Base-by-base conservation (phyloP, 92 coral and sea anemone species). In the Galaxea fascicularis region DNA sequence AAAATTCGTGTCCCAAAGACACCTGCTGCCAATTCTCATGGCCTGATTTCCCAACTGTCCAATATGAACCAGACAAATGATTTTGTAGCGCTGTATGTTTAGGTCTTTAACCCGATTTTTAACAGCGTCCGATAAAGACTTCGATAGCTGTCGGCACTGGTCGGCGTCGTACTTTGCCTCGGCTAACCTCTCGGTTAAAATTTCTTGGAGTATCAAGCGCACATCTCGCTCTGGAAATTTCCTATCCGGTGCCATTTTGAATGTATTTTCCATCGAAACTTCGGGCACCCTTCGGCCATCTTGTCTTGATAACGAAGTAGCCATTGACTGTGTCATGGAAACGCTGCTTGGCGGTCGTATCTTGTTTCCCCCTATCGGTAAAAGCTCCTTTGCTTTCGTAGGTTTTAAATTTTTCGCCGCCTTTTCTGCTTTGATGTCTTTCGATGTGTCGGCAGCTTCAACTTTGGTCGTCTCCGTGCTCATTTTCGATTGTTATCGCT, bases 1-100 rank as follows among this genome's bases (percentile, higher is more conserved):
- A 67, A 82, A 82, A 58, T 62, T 87, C 21, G 89, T 82, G 62
- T 96, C 98, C 99, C 99, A 96, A 17, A 96, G 78, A 79, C 99
- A 96, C 11, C 99, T 94, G 65, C 99, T 96, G 1, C 98, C 99
- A 27, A 96, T 93, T 29, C 95, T 77, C 88, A 96, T 72, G 10
- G 93, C 92, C 30, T 96, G 98, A 41, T 91, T 90, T 17, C 93
- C 95, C 53, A 95, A n/a, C 77, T 95, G 98, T 27, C 99, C 99
- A 76, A 96, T 96, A 31, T 96, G 95, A 0, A 96, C 98, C 60
- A 96, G 57, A 15, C 95, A 89, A 35, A 96, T 87, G 21, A 96
- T 80, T 78, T 96, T 96, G 77, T 96, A 96, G 67, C 99, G 90
- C 22, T 91, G 96, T 39, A 96, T 85, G 73, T 91, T 82, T 64